Conservation (phyloP, 2,888 invertebrate species). For the Marasmarcha lunaedactyla region DNA sequence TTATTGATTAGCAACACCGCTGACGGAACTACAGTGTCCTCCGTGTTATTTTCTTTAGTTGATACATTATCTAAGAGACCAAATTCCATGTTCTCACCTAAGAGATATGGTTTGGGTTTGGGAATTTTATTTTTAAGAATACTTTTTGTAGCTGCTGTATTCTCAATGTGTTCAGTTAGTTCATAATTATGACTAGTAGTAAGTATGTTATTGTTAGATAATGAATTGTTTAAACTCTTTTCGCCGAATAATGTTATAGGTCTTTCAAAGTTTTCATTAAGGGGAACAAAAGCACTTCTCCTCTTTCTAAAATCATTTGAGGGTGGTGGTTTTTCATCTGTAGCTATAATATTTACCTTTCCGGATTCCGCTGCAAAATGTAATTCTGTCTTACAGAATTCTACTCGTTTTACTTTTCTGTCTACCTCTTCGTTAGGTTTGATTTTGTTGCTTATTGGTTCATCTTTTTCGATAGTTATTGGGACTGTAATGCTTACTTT, state of each 20-base stretch:
- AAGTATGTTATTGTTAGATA: conserved; percentile 17
- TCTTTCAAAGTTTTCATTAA: conserved; percentile 47
- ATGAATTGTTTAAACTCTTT: conserved; percentile 26
- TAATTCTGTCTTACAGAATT: conserved; percentile 89
- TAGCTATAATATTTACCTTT: conserved; percentile 87
- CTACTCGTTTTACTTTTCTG: conserved; percentile 78
- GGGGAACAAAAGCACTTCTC: conserved; percentile 65
- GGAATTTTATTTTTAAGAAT: conserved; percentile 81
- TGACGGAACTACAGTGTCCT: conserved; percentile 23
- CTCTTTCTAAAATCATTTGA: conserved; percentile 82
- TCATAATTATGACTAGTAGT: conserved; percentile 22
- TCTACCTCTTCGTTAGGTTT: conserved; percentile 38
- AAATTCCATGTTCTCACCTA: conserved; percentile 74
- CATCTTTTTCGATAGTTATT: conserved; percentile 34
- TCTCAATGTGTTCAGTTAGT: conserved; percentile 55
- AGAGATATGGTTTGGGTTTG: conserved; percentile 80
- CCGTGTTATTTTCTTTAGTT: conserved; percentile 20
- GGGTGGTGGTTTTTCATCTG: conserved; percentile 88
- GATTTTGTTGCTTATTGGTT: conserved; percentile 26
- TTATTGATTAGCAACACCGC: conserved; percentile 51
- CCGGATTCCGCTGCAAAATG: conserved; percentile 90
- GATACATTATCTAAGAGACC: conserved; percentile 28
- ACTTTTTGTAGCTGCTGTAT: conserved; percentile 73
- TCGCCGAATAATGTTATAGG: conserved; percentile 77
- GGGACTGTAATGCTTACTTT: conserved; percentile 56